Evolutionary conservation across 2,888 invertebrate genomes (phyloP).

Genomic region (Sclerodermus sp.): DNA sequence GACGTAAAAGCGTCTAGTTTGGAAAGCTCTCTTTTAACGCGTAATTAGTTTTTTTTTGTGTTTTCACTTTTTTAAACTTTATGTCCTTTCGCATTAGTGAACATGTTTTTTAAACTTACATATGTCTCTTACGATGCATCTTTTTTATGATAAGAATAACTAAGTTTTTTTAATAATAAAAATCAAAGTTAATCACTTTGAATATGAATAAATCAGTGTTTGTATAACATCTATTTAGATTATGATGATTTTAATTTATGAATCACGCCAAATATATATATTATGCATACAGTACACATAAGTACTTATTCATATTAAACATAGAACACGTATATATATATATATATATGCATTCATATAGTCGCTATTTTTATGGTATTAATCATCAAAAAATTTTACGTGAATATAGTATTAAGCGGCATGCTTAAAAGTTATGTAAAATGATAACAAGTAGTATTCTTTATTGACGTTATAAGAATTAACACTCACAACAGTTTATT

Average conservation of each 20-base stretch:
- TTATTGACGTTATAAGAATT: slow-evolving; percentile 9
- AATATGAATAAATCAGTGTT: not conserved
- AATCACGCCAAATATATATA: slow-evolving; percentile 43
- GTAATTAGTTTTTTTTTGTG: not conserved
- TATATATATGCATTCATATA: slow-evolving; percentile 31
- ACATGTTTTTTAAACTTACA: not conserved
- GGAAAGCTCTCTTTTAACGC: slow-evolving; percentile 19
- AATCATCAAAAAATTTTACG: slow-evolving; percentile 11
- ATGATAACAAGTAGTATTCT: slow-evolving; percentile 14
- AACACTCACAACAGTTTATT: slow-evolving; percentile 11
- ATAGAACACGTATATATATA: slow-evolving; percentile 15
- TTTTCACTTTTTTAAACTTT: not conserved
- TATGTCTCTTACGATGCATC: no score
- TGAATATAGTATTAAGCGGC: slow-evolving; percentile 8
- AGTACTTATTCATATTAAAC: slow-evolving; percentile 16
- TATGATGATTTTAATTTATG: not conserved
- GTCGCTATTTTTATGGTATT: slow-evolving; percentile 34
- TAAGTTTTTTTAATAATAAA: no score
- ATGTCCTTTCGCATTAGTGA: not conserved
- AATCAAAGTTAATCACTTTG: not conserved
- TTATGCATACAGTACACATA: slow-evolving; percentile 1
- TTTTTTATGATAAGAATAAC: no score
- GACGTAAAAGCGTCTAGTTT: slow-evolving; percentile 17
- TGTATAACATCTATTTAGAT: not conserved
- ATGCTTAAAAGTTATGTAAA: slow-evolving; percentile 6